A percentile compares a stretch with the other conserved stretches of the same genome.
phyloP scores from a whole-genome alignment of 2,888 invertebrate species.

The Helobdella robusta region DNA sequence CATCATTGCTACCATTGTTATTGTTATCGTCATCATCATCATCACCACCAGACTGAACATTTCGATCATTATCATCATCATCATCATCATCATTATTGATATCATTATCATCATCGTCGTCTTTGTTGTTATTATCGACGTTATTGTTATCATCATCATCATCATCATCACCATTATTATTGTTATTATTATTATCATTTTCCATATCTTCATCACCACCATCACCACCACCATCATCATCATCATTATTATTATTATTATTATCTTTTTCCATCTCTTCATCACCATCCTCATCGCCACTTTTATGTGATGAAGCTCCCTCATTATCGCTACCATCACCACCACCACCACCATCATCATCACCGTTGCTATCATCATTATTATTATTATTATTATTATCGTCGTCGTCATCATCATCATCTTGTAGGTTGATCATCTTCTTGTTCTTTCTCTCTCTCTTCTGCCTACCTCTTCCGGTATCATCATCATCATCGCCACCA shows the following conservation, averaged over 20 bases:
- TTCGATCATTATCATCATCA: slow-evolving; percentile 5
- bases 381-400: background rate
- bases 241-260: background rate
- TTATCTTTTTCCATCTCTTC: background rate
- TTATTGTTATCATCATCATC: slow-evolving; percentile 15
- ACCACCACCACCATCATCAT: slow-evolving; percentile 7
- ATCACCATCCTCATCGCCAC: background rate
- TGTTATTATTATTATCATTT: background rate
- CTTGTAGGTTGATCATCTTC: background rate
- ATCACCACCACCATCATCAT: background rate
- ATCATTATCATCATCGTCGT: background rate
- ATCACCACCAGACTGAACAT: background rate
- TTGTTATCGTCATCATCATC: background rate
- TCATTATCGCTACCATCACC: background rate
- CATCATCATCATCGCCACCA: background rate
- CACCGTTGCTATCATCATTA: background rate
- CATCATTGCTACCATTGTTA: background rate
- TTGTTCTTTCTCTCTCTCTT: background rate
- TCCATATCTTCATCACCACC: background rate
- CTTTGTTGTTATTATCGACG: background rate
- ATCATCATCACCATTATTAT: background rate
- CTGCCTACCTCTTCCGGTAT: background rate
- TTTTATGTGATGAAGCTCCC: background rate
- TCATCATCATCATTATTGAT: background rate
- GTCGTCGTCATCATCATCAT: background rate